A percentile compares a stretch with the other conserved stretches of the same genome.
Evolutionary conservation across 2,113 vertebrate species (phyloP).

Genomic region (Stictonetta naevosa): DNA sequence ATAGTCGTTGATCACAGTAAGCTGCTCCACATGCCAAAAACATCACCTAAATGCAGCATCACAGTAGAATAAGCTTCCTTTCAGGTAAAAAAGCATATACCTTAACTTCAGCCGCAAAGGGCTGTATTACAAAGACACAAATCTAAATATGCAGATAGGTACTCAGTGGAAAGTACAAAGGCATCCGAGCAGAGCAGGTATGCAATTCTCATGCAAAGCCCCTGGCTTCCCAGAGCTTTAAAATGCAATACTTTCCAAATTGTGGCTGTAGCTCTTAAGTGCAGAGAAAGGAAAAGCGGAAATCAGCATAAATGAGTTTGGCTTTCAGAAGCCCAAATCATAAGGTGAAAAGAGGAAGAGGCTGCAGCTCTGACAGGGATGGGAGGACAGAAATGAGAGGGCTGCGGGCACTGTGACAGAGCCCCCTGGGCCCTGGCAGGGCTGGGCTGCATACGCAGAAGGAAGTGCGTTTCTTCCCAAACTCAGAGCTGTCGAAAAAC

Average conservation of each 20-base stretch:
- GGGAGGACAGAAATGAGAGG: background rate
- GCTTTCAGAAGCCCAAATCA: background rate
- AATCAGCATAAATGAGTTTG: background rate
- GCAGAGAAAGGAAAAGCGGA: background rate
- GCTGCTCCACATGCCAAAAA: background rate
- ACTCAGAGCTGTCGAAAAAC: background rate
- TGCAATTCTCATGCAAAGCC: constrained; percentile 39
- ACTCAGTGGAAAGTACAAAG: background rate
- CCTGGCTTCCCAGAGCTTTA: background rate
- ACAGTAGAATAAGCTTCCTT: background rate
- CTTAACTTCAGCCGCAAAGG: background rate
- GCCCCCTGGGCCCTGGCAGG: background rate
- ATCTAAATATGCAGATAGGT: background rate
- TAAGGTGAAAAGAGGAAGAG: background rate
- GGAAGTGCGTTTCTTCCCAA: background rate
- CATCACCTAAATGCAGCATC: background rate
- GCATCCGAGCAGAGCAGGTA: background rate
- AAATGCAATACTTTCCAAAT: background rate
- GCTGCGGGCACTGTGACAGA: background rate
- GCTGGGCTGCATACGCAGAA: background rate
- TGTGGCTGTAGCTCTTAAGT: background rate
- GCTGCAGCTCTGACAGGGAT: background rate
- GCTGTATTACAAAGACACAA: background rate
- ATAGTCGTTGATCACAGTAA: background rate
- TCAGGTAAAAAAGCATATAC: background rate